Conservation (phyloP, 1,140 invertebrate species). For the Himalopsyche phryganea region DNA sequence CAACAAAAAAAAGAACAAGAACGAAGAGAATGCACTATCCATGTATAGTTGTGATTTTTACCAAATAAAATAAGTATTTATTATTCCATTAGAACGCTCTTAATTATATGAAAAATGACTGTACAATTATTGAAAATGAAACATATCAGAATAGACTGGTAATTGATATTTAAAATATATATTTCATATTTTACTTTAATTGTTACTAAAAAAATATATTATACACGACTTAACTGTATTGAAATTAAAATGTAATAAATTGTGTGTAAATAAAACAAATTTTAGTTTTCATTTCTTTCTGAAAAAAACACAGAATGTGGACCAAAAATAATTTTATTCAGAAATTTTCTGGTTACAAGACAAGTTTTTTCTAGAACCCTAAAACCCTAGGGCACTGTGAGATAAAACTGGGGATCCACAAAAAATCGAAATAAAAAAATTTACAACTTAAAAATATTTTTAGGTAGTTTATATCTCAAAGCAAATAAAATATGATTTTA, state of each 20-base stretch:
- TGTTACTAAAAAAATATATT: constrained; percentile 30
- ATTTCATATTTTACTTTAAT: constrained; percentile 30
- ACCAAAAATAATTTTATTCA: too few species aligned
- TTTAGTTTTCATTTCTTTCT: not conserved
- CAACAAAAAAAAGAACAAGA: constrained; percentile 53
- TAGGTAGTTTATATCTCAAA: too few species aligned
- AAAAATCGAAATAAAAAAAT: too few species aligned
- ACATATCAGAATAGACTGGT: constrained; percentile 36
- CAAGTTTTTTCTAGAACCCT: too few species aligned
- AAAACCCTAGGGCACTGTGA: too few species aligned
- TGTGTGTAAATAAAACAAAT: constrained; percentile 17
- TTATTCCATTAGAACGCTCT: constrained; percentile 5
- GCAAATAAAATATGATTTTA: too few species aligned
- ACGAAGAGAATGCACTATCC: constrained; percentile 51
- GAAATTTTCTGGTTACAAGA: too few species aligned
- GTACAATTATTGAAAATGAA: constrained; percentile 35
- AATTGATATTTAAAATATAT: constrained; percentile 31
- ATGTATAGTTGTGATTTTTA: constrained; percentile 40
- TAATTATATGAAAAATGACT: constrained; percentile 31
- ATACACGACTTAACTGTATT: constrained; percentile 28
- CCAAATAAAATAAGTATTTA: constrained; percentile 15
- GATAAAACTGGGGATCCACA: too few species aligned
- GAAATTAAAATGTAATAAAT: constrained; percentile 18
- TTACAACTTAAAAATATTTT: too few species aligned
- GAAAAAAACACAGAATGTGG: too few species aligned